Base-by-base conservation (phyloP, 2,113 vertebrate genomes). In the Nycticebus coucang region DNA sequence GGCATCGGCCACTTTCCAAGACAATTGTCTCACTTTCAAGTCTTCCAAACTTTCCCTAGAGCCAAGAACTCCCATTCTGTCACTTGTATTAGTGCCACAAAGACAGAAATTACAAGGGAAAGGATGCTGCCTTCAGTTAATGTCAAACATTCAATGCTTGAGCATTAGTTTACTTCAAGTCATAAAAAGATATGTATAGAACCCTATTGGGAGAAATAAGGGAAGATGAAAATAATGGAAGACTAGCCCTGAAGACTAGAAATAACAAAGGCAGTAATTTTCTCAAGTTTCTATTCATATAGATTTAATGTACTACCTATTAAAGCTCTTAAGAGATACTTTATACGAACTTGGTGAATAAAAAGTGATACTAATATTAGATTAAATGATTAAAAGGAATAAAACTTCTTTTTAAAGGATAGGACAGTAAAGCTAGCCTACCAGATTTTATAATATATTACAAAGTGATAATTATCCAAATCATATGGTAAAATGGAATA, bases 401-500 rank as follows among this genome's bases (percentile, higher is more conserved):
- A 78, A 74, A 84, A 59, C 13, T 74, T 57, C 19, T 59, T 89
- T 94, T 86, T 66, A 82, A 88, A 95, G 50, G 22, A 7, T 72
- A 18, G 64, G 30, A 86, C 15, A 66, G 71, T 91, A 94, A 83
- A 80, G 92, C 77, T 96, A 95, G 35, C 60, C 74, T 21, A 94
- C 83, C 64, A 87, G 83, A 87, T 95, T 95, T 95, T 53, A 86
- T 60, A 95, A 90, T 78, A 91, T 91, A 95, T 87, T 94, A 79
- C 60, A 91, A 89, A 92, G 53, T 86, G 71, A 87, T 64, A 81
- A 92, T 94, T 89, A 97, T 60, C 69, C 59, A 28, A 97, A 94
- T 87, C 64, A 75, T 83, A 84, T 89, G 90, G 96, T 80, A 93
- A 89, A 50, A 50, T 81, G 59, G 60, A 5, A 13, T 55, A 88